Evolutionary conservation across 2,797 vertebrate species (phyloP).

Genomic region (Acanthis flammea): DNA sequence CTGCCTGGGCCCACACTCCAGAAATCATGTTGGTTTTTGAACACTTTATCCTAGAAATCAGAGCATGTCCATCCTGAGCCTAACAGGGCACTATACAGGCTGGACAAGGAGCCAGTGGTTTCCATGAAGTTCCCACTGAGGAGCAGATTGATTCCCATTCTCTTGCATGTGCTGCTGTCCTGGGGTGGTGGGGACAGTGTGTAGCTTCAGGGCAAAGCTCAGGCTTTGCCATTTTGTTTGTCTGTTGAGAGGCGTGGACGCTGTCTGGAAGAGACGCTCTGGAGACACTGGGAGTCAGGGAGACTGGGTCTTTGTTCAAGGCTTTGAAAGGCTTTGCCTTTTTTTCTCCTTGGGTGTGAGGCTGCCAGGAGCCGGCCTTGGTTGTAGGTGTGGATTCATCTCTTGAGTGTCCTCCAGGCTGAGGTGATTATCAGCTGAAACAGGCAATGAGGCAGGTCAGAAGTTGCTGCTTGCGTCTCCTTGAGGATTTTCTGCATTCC

Average conservation of each 20-base stretch:
- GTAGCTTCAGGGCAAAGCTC: not conserved
- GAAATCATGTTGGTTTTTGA: rapidly evolving
- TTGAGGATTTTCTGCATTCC: slow-evolving; percentile 14
- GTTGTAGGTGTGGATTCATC: slow-evolving; percentile 7
- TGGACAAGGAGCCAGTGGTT: not conserved
- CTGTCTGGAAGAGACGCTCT: not conserved
- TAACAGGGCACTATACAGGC: not conserved
- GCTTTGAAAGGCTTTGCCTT: not conserved
- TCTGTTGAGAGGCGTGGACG: rapidly evolving
- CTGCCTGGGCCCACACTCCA: not conserved
- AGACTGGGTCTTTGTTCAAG: slow-evolving; percentile 21
- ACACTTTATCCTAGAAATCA: not conserved
- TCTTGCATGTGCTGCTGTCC: not conserved
- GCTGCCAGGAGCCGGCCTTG: slow-evolving; percentile 23
- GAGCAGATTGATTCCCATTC: not conserved
- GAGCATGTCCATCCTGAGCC: not conserved
- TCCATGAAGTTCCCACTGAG: rapidly evolving
- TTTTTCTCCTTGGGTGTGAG: not conserved
- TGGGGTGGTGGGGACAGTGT: not conserved
- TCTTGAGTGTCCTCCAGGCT: not conserved
- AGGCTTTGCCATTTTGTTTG: not conserved
- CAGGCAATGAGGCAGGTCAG: slow-evolving; percentile 25
- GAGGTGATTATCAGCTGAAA: slow-evolving; percentile 51
- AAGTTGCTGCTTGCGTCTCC: not conserved
- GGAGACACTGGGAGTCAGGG: rapidly evolving